Percentiles rank a stretch among this genome's conserved stretches.
These are phyloP conservation scores for Epinotia ramella DNA, from an alignment of 2,888 invertebrate genomes.

Conservation along the genomic window DNA sequence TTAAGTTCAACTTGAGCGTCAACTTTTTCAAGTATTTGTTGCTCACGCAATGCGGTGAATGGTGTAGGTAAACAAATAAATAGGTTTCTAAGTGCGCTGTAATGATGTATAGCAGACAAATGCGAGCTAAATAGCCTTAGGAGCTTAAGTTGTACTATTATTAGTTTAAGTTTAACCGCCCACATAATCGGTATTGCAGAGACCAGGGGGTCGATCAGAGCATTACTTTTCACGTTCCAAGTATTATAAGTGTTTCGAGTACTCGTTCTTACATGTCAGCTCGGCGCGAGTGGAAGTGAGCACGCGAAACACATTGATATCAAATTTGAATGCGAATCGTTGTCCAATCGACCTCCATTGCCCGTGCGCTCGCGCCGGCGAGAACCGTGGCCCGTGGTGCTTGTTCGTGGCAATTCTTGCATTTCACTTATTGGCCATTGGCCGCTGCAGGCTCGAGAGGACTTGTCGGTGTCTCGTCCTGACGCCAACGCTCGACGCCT, in stretches of 20 bases:
- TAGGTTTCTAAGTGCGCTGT: background rate
- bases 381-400: conserved; percentile 15
- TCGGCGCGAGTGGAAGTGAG: background rate
- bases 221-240: background rate
- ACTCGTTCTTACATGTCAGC: background rate
- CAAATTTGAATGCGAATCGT: background rate
- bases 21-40: conserved; percentile 20
- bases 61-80: conserved; percentile 16
- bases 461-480: conserved; percentile 50
- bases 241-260: background rate
- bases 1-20: conserved; percentile 25
- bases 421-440: conserved; percentile 60
- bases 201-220: conserved; percentile 2
- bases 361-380: background rate
- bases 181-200: conserved; percentile 2
- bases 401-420: conserved; percentile 54
- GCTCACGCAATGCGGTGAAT: conserved; percentile 23
- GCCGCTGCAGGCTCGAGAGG: conserved; percentile 30
- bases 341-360: background rate
- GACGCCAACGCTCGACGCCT: conserved; percentile 53
- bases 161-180: conserved; percentile 24
- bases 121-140: conserved; percentile 18
- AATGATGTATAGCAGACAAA: conserved; percentile 10
- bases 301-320: background rate
- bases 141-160: conserved; percentile 31